Base-by-base conservation (phyloP, 2,797 vertebrate genomes). In the Acridotheres tristis region DNA sequence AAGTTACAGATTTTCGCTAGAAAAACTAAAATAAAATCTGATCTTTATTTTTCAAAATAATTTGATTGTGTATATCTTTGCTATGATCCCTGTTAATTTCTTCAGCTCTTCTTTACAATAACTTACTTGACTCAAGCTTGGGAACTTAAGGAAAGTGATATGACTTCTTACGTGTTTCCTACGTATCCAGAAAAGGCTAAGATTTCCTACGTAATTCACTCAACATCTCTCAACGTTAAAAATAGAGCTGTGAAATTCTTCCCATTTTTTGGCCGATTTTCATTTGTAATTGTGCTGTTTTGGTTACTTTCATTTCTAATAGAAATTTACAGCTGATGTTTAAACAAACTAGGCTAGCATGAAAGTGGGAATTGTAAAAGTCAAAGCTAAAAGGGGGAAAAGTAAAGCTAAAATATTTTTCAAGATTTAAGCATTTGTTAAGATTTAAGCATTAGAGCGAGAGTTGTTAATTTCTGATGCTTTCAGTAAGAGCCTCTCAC, bases 221-320 rank as follows among this genome's bases (percentile, higher is more conserved):
- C 11, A 58, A 51, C 25, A 48, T 62, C 36, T 90, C 50, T 90
- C 29, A 71, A 29, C 1, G 2, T 43, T 76, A 84, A 86, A 94
- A 84, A 82, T 34, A 93, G 43, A 86, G 85, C 47, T 75, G 66
- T 72, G 47, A 88, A 92, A 91, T 88, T 73, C 10, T 87, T 88
- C 16, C 7, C 11, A 3, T 62, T 66, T 88, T 74, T 88, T 58
- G 13, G 36, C 67, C 63, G 1, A 73, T 93, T 85, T 48, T 80
- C 12, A 27, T 75, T 84, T 81, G 34, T 90, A 75, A 79, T 58
- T 1, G 0, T 83, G 47, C 17, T 43, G 7, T 30, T 36, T 75
- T n/a, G 10, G 25, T 5, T 76, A 36, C 68, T 86, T 85, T 79
- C 1, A 48, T 81, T 85, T 76, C 9, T 55, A 54, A 38, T 61